Evolutionary conservation across 2,888 invertebrate species (phyloP), one percentile per base, ranked within the genome.

Genomic region (Tachystola acroxantha): DNA sequence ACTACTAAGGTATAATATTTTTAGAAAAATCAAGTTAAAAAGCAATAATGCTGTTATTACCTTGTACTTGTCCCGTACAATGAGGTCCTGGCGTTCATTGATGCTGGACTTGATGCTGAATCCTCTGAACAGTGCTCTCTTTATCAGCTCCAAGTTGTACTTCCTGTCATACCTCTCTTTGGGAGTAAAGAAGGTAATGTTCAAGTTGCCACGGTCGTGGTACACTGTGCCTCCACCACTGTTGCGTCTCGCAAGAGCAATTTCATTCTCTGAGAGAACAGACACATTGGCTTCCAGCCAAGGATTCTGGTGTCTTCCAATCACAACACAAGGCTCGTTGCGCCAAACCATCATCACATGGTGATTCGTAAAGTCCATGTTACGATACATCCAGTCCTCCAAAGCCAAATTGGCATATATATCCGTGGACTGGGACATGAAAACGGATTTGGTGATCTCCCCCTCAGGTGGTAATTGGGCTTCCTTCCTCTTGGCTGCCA

Each of bases 211-310:
- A 46, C 90, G 81, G 74, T 99, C 99, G 73, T 99, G 99, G 74
- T 96, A 99, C 13, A 99, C 98, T 2, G 98, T 94, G 14, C 98
- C 99, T 42, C 99, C 95, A 16, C 99, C 99, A 75, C 98, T 98
- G 64, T 96, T 96, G 27, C 99, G 90, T 39, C 99, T 90, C 0
- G 95, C 98, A 42, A 98, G 60, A 7, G 89, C 86, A 38, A 98
- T 91, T 10, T 91, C 92, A 27, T 89, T 86, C 32, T 91, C 90
- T 43, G 88, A 67, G 32, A 95, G 72, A 27, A 89, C 88, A 1
- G 91, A 88, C 2, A 96, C 81, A 72, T 98, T 94, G 1, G 95
- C 93, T 74, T 99, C 99, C 20, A 92, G 72, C 94, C 98, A 99
- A 0, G 98, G 97, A 78, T 99, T 99, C 76, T 99, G 99, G 76